Conservation (phyloP, 2,797 vertebrate species). For the Acanthiza pusilla region DNA sequence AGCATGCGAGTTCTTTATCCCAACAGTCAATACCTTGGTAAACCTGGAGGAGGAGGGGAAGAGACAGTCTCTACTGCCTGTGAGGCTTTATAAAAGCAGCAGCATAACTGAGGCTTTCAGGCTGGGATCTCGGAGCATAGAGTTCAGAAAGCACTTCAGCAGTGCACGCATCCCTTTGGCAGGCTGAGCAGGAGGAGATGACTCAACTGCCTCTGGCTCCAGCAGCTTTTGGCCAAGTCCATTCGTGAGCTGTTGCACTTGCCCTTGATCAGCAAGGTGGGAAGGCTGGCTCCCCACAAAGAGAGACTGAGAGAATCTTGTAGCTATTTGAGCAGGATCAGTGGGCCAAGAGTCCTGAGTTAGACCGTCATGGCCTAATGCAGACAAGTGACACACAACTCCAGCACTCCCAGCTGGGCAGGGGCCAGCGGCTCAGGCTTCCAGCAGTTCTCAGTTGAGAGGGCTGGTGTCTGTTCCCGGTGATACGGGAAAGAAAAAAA, state of each 20-base stretch:
- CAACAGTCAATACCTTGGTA: conserved; percentile 21
- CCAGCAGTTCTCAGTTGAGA: background rate
- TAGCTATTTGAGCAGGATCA: background rate
- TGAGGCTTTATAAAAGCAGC: conserved; percentile 64
- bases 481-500: conserved; percentile 54
- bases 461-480: conserved; percentile 44
- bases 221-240: conserved; percentile 70
- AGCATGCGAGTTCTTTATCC: conserved; percentile 23
- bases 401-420: background rate
- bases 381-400: background rate
- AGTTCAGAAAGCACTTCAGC: conserved; percentile 48
- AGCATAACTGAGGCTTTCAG: conserved; percentile 48
- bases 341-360: background rate
- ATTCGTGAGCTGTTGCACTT: background rate
- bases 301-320: background rate
- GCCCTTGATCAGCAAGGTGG: conserved; percentile 33
- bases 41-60: background rate
- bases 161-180: conserved; percentile 58
- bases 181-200: conserved; percentile 56
- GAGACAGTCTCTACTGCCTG: background rate
- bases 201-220: conserved; percentile 69
- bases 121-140: conserved; percentile 1
- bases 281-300: conserved; percentile 10
- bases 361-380: background rate
- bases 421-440: background rate